Evolutionary conservation across 2,797 vertebrate species (phyloP).

Genomic region (Sebastes diaconus): DNA sequence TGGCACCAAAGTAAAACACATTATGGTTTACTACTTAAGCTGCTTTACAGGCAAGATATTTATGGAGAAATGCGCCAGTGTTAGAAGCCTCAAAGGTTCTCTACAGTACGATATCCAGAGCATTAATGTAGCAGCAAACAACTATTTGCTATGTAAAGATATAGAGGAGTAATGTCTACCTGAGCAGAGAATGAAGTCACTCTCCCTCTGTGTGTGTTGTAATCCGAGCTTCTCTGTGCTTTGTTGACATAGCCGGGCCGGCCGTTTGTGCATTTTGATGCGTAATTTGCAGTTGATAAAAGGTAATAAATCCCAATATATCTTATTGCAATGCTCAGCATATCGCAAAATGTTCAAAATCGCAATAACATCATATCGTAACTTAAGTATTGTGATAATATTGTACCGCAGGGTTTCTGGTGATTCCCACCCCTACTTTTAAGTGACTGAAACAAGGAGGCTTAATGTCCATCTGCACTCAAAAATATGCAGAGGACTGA

Average conservation of each 20-base stretch:
- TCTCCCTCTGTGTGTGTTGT: neutral
- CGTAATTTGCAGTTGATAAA: no score
- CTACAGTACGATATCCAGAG: neutral
- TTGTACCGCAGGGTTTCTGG: no score
- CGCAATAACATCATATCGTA: no score
- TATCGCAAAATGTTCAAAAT: no score
- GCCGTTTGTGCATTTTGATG: no score
- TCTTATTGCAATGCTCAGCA: no score
- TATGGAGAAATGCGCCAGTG: neutral
- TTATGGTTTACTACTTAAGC: conserved; percentile 46
- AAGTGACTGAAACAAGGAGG: no score
- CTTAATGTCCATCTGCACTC: fast-evolving
- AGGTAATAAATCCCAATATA: no score
- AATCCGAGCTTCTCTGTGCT: neutral
- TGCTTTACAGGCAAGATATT: conserved; percentile 40
- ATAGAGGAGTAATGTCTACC: neutral
- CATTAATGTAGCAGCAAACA: neutral
- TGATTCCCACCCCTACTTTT: no score
- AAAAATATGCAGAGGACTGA: no score
- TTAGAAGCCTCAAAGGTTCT: neutral
- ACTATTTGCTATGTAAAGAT: neutral
- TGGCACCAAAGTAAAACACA: conserved; percentile 35
- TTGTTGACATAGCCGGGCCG: no score
- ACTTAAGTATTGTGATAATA: no score
- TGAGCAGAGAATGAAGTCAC: neutral